Conservation (phyloP, 2,888 invertebrate genomes). For the Pherbina coryleti region DNA sequence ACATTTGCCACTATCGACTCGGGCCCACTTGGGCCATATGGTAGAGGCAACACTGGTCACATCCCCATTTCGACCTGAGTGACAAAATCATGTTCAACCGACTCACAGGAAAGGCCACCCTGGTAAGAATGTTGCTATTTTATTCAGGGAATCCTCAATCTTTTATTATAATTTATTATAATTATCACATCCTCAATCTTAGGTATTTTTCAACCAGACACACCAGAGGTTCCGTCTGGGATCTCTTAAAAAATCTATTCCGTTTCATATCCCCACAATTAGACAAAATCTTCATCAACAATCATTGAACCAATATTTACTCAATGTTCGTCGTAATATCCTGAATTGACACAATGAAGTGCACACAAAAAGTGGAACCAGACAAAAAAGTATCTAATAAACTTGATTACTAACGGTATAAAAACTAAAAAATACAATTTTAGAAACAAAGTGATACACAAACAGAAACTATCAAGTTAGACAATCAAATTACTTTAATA, state of each 20-base stretch:
- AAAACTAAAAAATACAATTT: not conserved
- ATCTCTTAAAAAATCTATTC: not conserved
- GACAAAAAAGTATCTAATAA: conserved; percentile 1
- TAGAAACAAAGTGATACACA: not conserved
- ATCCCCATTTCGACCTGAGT: too few relatives aligned
- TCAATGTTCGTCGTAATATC: not conserved
- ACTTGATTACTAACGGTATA: conserved; percentile 1
- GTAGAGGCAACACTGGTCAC: too few relatives aligned
- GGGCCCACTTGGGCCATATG: too few relatives aligned
- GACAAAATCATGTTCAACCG: too few relatives aligned
- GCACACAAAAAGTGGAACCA: not conserved
- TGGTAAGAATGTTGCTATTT: too few relatives aligned
- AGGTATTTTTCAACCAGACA: too few relatives aligned
- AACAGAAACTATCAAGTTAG: not conserved
- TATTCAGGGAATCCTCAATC: too few relatives aligned
- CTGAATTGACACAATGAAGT: not conserved
- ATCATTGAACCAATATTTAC: not conserved
- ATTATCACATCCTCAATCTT: too few relatives aligned
- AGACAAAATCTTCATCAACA: not conserved
- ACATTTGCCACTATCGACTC: too few relatives aligned
- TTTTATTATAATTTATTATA: too few relatives aligned
- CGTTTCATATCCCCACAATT: not conserved
- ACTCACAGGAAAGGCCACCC: too few relatives aligned
- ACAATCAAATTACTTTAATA: not conserved
- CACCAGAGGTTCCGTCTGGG: too few relatives aligned